Base-by-base conservation (phyloP, 2,888 invertebrate species). In the Argyresthia goedartella region DNA sequence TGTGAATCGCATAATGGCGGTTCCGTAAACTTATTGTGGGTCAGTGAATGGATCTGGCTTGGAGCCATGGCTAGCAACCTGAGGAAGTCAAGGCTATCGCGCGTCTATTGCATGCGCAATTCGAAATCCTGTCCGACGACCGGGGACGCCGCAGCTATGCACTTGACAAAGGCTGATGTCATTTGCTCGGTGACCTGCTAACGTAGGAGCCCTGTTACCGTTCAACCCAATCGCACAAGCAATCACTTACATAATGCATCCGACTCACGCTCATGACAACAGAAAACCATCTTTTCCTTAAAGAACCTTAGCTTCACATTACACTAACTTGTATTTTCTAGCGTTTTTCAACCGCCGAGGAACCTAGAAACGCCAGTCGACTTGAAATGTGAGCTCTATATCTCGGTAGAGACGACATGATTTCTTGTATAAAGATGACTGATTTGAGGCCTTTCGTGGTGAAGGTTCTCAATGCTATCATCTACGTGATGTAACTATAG, bases 111-210 rank as follows among this genome's bases (percentile, higher is more conserved):
- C 76, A 82, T 85, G 78, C 76, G 59, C 71, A 81, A 84, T 79
- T 64, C 60, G 63, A 65, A 73, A 79, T 81, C 81, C 82, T 84
- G 84, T 79, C 79, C 79, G 72, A 77, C 77, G 78, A 81, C 82
- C 81, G 65, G 69, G 66, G 69, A 45, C 33, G 49, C 42, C 49
- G 41, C 49, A 50, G 50, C 34, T 49, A 46, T 80, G 78, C 76
- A 81, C 79, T 85, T 82, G 84, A 81, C 80, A 76, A 72, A 68
- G 63, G 68, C 71, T 79, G 80, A 80, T 82, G 82, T 79, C 81
- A 82, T 79, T 76, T 71, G 76, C 71, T 74, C 68, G 74, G 76
- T 77, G 84, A 84, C 81, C 85, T 78, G 81, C 76, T 79, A 76
- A 43, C 46, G 45, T 10, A 76, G 72, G 74, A 76, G 75, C 78